Conservation (phyloP, 37 sponge, comb jelly and placozoan genomes). For the Sycon ciliatum region DNA sequence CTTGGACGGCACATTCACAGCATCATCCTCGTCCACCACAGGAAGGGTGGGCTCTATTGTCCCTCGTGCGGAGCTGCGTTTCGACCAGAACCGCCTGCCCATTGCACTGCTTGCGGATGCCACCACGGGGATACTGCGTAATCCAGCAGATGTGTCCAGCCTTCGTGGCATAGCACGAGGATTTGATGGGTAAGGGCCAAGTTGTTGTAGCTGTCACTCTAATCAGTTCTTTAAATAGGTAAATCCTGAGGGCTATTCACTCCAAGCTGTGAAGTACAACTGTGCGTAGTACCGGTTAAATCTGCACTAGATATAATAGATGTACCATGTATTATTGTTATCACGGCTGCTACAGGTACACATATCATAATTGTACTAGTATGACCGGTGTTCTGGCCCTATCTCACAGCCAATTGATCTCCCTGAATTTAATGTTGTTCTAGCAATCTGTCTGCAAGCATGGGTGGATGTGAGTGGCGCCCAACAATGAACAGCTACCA, state of each 20-base stretch:
- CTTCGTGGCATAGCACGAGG: constrained; percentile 2
- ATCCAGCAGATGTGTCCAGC: neutral
- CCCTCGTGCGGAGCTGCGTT: constrained; percentile 62
- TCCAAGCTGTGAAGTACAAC: too few relatives aligned
- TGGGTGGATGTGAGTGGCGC: constrained; percentile 55
- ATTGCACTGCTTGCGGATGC: neutral
- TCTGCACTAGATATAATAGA: too few relatives aligned
- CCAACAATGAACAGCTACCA: constrained; percentile 47
- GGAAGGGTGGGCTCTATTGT: constrained; percentile 45
- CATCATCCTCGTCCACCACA: constrained; percentile 26
- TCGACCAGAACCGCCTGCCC: neutral
- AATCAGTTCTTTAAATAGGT: too few relatives aligned
- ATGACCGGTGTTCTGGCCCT: too few relatives aligned
- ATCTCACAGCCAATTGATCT: neutral
- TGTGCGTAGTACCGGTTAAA: too few relatives aligned
- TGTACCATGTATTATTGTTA: too few relatives aligned
- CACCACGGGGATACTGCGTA: neutral
- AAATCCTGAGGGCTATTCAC: too few relatives aligned
- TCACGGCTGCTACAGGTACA: too few relatives aligned
- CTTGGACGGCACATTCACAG: constrained; percentile 71
- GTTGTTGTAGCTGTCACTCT: too few relatives aligned
- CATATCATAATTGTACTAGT: too few relatives aligned
- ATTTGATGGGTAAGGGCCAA: neutral
- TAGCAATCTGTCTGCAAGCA: neutral
- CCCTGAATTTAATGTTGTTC: neutral